phyloP scores from a whole-genome alignment of 2,797 vertebrate genomes.

The Clarias laeviceps region DNA sequence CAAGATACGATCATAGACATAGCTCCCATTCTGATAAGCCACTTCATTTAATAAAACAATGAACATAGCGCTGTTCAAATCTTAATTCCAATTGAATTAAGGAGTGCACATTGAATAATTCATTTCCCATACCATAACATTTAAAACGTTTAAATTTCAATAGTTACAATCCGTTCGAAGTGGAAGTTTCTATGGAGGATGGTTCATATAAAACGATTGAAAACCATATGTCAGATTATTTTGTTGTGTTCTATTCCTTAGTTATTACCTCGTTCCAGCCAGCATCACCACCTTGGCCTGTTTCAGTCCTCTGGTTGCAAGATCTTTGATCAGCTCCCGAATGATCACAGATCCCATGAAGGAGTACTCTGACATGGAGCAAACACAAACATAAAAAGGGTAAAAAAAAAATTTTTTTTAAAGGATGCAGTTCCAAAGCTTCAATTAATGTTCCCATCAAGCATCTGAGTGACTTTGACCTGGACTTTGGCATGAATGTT shows the following conservation, averaged over 20 bases:
- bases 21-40: neutral
- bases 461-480: neutral
- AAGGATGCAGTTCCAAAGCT: neutral
- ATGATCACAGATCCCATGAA: conserved; percentile 86
- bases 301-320: conserved; percentile 81
- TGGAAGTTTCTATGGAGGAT: neutral
- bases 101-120: neutral
- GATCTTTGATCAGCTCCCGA: conserved; percentile 83
- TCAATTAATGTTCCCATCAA: neutral
- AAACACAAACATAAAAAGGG: conserved; percentile 13
- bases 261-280: conserved; percentile 79
- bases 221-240: neutral
- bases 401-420: no score
- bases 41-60: neutral
- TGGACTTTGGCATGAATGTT: neutral
- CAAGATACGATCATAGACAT: neutral
- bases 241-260: neutral
- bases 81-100: neutral
- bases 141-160: neutral
- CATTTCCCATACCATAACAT: neutral
- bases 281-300: conserved; percentile 82
- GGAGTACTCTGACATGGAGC: conserved; percentile 69
- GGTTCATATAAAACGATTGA: neutral
- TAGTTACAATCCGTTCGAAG: neutral
- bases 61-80: neutral